Evolutionary conservation across 2,888 invertebrate genomes (phyloP).

Genomic region (Lochmaea crataegi): DNA sequence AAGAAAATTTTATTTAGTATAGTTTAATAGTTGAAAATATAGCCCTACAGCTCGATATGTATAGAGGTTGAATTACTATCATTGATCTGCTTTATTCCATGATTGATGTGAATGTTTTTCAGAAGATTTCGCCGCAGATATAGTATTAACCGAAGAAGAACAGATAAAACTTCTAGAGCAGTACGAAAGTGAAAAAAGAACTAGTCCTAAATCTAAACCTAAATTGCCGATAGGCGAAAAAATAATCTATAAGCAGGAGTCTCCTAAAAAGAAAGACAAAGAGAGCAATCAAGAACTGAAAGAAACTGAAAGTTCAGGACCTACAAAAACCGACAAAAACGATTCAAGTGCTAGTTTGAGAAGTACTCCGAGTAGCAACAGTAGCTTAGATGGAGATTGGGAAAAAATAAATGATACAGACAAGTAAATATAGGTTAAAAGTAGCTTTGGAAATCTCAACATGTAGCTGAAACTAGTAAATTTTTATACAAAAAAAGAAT

Average conservation of each 20-base stretch:
- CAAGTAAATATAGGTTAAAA: conserved; percentile 18
- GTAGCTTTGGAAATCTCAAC: conserved; percentile 23
- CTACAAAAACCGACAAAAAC: conserved; percentile 53
- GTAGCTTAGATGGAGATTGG: conserved; percentile 66
- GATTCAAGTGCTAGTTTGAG: conserved; percentile 56
- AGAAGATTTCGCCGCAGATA: conserved; percentile 75
- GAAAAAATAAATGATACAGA: conserved; percentile 61
- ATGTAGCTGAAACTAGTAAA: conserved; percentile 22
- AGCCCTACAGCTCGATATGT: too few relatives aligned
- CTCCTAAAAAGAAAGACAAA: conserved; percentile 42
- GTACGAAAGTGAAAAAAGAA: conserved; percentile 73
- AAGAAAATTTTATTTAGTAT: too few relatives aligned
- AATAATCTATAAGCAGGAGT: conserved; percentile 50
- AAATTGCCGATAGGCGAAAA: conserved; percentile 47
- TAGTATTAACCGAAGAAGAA: conserved; percentile 78
- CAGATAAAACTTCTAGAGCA: conserved; percentile 75
- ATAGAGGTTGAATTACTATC: too few relatives aligned
- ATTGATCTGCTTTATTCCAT: neutral
- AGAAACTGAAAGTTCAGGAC: conserved; percentile 25
- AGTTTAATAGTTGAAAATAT: too few relatives aligned
- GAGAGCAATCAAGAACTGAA: conserved; percentile 40
- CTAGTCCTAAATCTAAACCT: conserved; percentile 42
- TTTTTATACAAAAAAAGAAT: conserved; percentile 9
- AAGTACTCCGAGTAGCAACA: conserved; percentile 56
- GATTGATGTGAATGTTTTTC: conserved; percentile 51